Evolutionary conservation across 2,797 vertebrate genomes (phyloP).

Genomic region (Poeciliopsis turneri): DNA sequence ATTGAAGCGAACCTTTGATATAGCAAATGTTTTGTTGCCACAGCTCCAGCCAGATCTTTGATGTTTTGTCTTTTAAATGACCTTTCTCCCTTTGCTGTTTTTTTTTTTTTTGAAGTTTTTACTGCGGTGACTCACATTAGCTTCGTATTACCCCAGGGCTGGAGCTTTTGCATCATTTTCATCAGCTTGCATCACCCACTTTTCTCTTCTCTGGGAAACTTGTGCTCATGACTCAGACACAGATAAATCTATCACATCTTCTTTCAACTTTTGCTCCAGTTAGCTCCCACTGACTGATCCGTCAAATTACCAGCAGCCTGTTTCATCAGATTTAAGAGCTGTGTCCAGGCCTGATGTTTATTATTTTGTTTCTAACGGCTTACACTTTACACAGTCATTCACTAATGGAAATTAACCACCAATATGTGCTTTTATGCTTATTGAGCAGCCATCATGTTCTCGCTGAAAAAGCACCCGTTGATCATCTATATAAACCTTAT

Average conservation of each 20-base stretch:
- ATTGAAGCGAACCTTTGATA: slow-evolving; percentile 4
- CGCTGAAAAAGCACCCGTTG: neutral
- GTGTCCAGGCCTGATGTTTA: slow-evolving; percentile 49
- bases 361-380: slow-evolving; percentile 41
- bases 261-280: slow-evolving; percentile 66
- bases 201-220: slow-evolving; percentile 76
- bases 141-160: slow-evolving; percentile 72
- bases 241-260: slow-evolving; percentile 73
- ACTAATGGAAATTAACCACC: slow-evolving; percentile 12
- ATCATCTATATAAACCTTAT: no score
- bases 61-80: slow-evolving; percentile 65
- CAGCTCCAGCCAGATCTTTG: slow-evolving; percentile 26
- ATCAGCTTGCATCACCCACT: slow-evolving; percentile 81
- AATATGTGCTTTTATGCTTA: neutral
- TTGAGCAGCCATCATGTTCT: neutral
- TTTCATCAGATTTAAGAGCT: slow-evolving; percentile 67
- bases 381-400: neutral
- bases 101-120: slow-evolving; percentile 59
- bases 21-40: slow-evolving; percentile 20
- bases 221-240: slow-evolving; percentile 72
- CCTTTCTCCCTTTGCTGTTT: slow-evolving; percentile 55
- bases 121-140: slow-evolving; percentile 74
- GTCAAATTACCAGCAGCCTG: slow-evolving; percentile 58
- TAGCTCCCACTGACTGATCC: slow-evolving; percentile 57
- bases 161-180: slow-evolving; percentile 82